Evolutionary conservation across 2,797 vertebrate genomes (phyloP).

Genomic region (Carcharodon carcharias): DNA sequence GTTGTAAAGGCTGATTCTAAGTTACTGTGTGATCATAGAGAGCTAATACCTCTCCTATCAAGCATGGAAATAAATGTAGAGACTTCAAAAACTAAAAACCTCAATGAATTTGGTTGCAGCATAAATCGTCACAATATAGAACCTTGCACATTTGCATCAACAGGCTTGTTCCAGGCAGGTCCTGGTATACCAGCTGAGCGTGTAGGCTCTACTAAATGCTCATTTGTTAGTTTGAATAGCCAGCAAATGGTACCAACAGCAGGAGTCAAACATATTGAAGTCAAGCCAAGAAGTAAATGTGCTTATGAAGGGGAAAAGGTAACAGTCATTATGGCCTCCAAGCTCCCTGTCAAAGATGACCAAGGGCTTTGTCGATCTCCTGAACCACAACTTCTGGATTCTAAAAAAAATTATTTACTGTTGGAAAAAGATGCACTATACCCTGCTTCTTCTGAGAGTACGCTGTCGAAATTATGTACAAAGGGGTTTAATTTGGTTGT

Average conservation of each 20-base stretch:
- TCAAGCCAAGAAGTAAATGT: constrained; percentile 68
- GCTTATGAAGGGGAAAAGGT: constrained; percentile 69
- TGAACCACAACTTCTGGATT: constrained; percentile 47
- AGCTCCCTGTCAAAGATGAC: constrained; percentile 47
- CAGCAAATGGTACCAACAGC: constrained; percentile 51
- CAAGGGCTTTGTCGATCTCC: constrained; percentile 49
- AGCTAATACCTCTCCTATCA: constrained; percentile 57
- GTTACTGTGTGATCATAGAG: constrained; percentile 55
- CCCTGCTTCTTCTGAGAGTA: constrained; percentile 48
- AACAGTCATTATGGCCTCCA: constrained; percentile 60
- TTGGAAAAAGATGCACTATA: constrained; percentile 58
- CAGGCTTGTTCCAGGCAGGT: constrained; percentile 65
- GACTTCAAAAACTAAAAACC: constrained; percentile 53
- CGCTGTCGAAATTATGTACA: constrained; percentile 51
- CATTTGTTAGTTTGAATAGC: constrained; percentile 50
- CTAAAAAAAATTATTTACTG: constrained; percentile 51
- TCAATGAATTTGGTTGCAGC: constrained; percentile 44
- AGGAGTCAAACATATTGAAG: constrained; percentile 66
- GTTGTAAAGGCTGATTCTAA: constrained; percentile 60
- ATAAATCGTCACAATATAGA: constrained; percentile 58
- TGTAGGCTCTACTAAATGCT: constrained; percentile 51
- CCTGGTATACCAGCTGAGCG: constrained; percentile 61
- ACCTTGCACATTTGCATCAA: constrained; percentile 58
- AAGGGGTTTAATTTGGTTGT: constrained; percentile 54
- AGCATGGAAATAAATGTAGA: constrained; percentile 54